Base-by-base conservation (phyloP, 2,797 vertebrate genomes). In the Perdix hodgsoniae region DNA sequence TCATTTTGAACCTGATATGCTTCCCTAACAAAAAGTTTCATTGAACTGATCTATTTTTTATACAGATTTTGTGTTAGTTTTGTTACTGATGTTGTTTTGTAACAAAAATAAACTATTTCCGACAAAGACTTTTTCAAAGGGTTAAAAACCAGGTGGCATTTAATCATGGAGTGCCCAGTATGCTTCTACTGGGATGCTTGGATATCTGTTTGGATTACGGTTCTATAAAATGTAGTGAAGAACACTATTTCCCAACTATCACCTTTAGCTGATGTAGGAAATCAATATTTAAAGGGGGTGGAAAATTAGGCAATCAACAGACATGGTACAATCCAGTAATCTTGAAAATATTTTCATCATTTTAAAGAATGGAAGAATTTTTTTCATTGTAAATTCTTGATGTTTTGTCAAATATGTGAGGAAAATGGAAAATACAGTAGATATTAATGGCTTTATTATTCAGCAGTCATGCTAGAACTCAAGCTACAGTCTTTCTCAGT, bases 1-100 rank as follows among this genome's bases (percentile, higher is more conserved):
- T 73, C 2, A 54, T 69, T 80, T 19, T 50, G 5, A 3, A 19
- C 49, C 39, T 31, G 49, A 39, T 16, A 22, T 11, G 22, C 47
- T 37, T 69, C 29, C 33, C 47, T 29, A 39, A 37, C 35, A 70
- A 70, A 70, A 52, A 14, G 14, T 54, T 70, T 27, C 3, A 40
- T 29, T 35, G 27, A 85, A 72, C 21, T 78, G 64, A 52, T 44
- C 2, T 61, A 6, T 66, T 81, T 12, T 40, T 44, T 57, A 45
- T 7, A 31, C 1, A 15, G 4, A 33, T 60, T 35, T 35, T 37
- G 22, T 14, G 6, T 1, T 5, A 15, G 23, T 39, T 26, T 5
- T 9, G 6, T 18, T 10, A 0, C 6, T 56, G 10, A 29, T 29
- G 29, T 40, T 71, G 16, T 31, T n/a, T 71, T n/a, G 10, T 7